phyloP scores from a whole-genome alignment of 2,888 invertebrate species.

The Homarus gammarus region DNA sequence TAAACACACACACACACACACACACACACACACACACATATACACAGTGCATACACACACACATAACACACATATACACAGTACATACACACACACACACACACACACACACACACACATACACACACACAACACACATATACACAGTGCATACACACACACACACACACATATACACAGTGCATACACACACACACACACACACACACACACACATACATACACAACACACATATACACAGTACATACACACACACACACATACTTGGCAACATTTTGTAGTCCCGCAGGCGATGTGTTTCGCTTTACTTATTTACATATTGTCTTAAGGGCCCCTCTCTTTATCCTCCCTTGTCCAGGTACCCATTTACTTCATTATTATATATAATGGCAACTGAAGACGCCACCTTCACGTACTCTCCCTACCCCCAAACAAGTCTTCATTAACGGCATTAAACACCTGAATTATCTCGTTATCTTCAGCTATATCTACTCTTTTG shows the following conservation, averaged over 20 bases:
- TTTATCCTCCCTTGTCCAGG: no score
- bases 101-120: background rate
- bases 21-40: background rate
- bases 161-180: constrained; percentile 15
- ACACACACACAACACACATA: constrained; percentile 10
- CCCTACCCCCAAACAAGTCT: no score
- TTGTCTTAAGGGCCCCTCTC: no score
- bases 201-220: constrained; percentile 50
- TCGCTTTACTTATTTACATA: no score
- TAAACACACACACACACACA: background rate
- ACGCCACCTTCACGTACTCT: no score
- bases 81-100: background rate
- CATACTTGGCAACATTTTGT: no score
- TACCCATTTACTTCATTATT: no score
- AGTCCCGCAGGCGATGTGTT: no score
- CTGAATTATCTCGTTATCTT: no score
- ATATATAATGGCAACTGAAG: no score
- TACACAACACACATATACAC: constrained; percentile 46
- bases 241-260: background rate
- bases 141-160: constrained; percentile 12
- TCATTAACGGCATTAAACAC: no score
- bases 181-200: constrained; percentile 24
- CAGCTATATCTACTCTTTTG: no score
- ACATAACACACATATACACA: background rate
- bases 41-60: background rate